Percentiles rank a stretch among this genome's conserved stretches.
Conservation (phyloP, 92 coral and sea anemone genomes). For the Bergia puertoricense region DNA sequence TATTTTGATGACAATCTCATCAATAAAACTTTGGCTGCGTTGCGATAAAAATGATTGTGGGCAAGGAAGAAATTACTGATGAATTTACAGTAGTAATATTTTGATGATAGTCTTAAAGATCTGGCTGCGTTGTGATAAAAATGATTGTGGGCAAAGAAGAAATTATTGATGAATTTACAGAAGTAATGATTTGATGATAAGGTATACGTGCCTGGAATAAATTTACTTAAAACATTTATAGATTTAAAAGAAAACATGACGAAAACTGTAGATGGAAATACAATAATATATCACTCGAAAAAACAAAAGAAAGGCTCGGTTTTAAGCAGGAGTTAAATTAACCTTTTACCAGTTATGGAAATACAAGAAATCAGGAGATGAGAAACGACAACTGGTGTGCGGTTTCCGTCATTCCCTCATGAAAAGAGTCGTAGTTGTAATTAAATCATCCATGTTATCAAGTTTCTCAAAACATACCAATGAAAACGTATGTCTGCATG, state of each 20-base stretch:
- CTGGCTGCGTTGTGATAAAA: not conserved
- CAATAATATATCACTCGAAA: not conserved
- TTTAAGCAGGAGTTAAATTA: not conserved
- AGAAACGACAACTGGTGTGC: not conserved
- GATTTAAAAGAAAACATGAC: not conserved
- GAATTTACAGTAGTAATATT: not conserved
- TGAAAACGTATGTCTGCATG: not conserved
- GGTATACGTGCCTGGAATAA: not conserved
- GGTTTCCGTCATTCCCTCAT: not conserved
- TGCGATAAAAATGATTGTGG: not conserved
- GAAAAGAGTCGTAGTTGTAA: not conserved
- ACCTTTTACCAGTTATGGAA: not conserved
- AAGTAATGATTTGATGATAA: not conserved
- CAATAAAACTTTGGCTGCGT: not conserved
- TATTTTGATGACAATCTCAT: no score
- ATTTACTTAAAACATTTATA: no score
- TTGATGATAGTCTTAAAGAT: no score
- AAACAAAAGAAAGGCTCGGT: not conserved
- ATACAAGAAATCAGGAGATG: not conserved
- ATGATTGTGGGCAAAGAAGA: not conserved
- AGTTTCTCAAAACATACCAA: slow-evolving; percentile 1
- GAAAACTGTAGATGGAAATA: not conserved
- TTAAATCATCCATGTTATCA: not conserved
- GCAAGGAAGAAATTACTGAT: not conserved
- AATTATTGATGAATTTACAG: not conserved